phyloP scores from a whole-genome alignment of 2,797 vertebrate genomes.

The Danio kyathit region DNA sequence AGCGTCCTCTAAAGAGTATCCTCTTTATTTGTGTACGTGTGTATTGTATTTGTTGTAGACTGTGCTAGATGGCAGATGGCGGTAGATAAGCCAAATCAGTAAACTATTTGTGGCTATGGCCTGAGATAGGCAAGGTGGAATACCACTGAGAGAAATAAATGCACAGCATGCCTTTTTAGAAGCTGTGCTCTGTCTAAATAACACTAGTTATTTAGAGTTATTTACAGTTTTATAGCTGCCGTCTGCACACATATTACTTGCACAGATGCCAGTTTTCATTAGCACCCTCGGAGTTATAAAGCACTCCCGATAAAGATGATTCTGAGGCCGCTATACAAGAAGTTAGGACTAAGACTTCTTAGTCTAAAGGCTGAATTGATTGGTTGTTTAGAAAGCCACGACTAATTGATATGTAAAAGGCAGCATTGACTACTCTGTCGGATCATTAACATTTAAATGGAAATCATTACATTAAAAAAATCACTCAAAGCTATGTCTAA shows the following conservation, averaged over 20 bases:
- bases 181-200: conserved; percentile 23
- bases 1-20: background rate
- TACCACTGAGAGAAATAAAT: conserved; percentile 33
- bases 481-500: conserved; percentile 56
- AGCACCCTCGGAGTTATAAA: conserved; percentile 1
- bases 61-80: conserved; percentile 7
- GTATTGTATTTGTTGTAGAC: background rate
- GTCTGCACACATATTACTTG: conserved; percentile 14
- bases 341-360: conserved; percentile 14
- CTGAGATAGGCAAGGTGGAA: conserved; percentile 11
- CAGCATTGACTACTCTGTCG: conserved; percentile 51
- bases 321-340: background rate
- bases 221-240: background rate
- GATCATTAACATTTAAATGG: conserved; percentile 63
- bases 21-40: background rate
- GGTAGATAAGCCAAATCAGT: conserved; percentile 9
- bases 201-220: conserved; percentile 16
- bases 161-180: conserved; percentile 12
- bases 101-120: conserved; percentile 11
- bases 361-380: conserved; percentile 20
- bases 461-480: conserved; percentile 56
- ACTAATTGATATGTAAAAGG: conserved; percentile 61
- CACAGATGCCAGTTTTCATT: conserved; percentile 6
- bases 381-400: conserved; percentile 23
- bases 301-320: background rate